These are phyloP conservation scores for Upupa epops DNA, from an alignment of 2,113 vertebrate genomes.

Conservation along the genomic window DNA sequence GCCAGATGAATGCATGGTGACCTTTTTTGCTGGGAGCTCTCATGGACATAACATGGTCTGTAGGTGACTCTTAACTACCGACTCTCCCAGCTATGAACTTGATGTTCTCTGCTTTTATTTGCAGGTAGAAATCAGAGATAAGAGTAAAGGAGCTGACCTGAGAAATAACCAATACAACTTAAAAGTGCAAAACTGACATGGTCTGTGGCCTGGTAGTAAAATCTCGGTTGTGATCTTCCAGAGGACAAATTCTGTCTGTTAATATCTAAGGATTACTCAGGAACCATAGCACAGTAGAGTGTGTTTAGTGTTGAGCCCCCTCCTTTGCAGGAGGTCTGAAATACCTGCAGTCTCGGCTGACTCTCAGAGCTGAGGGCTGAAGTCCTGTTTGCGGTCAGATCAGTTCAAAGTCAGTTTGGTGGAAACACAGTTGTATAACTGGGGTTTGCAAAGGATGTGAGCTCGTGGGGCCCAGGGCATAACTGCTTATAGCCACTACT, in stretches of 20 bases:
- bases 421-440: not conserved
- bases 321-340: not conserved
- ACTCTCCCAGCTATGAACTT: not conserved
- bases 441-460: not conserved
- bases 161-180: not conserved
- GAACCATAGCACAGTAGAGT: not conserved
- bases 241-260: not conserved
- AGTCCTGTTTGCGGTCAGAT: not conserved
- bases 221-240: not conserved
- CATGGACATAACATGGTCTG: not conserved
- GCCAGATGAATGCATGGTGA: constrained; percentile 12
- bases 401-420: not conserved
- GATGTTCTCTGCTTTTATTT: not conserved
- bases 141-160: not conserved
- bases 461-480: not conserved
- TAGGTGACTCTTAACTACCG: not conserved
- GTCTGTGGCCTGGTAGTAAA: not conserved
- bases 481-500: not conserved
- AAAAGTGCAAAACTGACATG: not conserved
- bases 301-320: not conserved
- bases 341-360: not conserved
- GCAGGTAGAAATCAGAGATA: not conserved
- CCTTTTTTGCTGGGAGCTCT: constrained; percentile 22
- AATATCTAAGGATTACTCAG: not conserved
- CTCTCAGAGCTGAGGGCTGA: not conserved